Percentiles rank a stretch among this genome's conserved stretches.
Evolutionary conservation across 2,888 invertebrate species (phyloP).

Genomic region (Acleris cristana): DNA sequence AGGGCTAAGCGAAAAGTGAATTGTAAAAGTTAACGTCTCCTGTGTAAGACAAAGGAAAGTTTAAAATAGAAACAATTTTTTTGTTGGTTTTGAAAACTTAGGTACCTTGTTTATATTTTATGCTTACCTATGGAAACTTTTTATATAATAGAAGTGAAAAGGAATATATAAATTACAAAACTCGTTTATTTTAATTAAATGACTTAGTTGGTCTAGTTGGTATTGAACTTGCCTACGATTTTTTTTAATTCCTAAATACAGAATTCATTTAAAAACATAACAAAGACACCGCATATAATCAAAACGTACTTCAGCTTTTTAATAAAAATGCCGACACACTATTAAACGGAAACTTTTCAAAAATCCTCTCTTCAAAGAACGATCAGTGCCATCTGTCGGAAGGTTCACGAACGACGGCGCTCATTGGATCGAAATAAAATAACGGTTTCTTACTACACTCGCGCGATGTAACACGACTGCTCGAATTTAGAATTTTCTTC

Average conservation of each 20-base stretch:
- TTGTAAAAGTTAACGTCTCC: slow-evolving; percentile 18
- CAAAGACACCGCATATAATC: too few relatives aligned
- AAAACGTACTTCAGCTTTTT: too few relatives aligned
- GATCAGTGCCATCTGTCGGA: slow-evolving; percentile 5
- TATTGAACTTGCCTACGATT: too few relatives aligned
- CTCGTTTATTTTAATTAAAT: too few relatives aligned
- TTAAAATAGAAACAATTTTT: neutral
- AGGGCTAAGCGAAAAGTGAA: slow-evolving; percentile 30
- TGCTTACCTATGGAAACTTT: too few relatives aligned
- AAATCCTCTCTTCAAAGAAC: neutral
- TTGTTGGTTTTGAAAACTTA: neutral
- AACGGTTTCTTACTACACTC: slow-evolving; percentile 13
- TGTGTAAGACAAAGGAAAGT: neutral
- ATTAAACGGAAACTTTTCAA: neutral
- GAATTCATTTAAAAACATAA: too few relatives aligned
- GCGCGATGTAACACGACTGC: slow-evolving; percentile 21
- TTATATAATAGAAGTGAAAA: too few relatives aligned
- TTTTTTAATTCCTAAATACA: too few relatives aligned
- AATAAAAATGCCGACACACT: too few relatives aligned
- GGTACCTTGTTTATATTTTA: too few relatives aligned
- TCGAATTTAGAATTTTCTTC: slow-evolving; percentile 32
- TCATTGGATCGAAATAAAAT: slow-evolving; percentile 29
- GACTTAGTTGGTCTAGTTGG: too few relatives aligned
- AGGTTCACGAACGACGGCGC: slow-evolving; percentile 3
- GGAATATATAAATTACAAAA: too few relatives aligned